A percentile compares a stretch with the other conserved stretches of the same genome.
phyloP scores from a whole-genome alignment of 2,113 vertebrate genomes.

The Athene noctua region DNA sequence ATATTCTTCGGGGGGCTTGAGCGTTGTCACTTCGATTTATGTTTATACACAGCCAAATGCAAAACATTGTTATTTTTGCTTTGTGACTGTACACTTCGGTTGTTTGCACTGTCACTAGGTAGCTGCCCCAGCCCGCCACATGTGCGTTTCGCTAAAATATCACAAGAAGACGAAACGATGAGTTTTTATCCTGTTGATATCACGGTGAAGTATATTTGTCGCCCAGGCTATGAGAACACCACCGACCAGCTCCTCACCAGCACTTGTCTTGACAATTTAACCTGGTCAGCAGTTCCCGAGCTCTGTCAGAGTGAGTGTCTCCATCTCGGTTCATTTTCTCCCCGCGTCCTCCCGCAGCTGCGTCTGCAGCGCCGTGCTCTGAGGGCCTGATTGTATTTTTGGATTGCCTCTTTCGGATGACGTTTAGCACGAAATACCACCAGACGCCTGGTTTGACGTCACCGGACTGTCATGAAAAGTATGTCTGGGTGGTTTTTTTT shows the following conservation, averaged over 20 bases:
- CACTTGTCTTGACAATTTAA: background rate
- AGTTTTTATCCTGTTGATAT: background rate
- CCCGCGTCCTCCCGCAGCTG: accelerated
- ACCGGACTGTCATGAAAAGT: accelerated
- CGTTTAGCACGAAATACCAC: background rate
- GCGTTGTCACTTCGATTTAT: accelerated
- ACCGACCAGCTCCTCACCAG: background rate
- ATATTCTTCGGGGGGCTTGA: accelerated
- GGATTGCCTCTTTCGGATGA: background rate
- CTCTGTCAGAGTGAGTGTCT: conserved; percentile 32
- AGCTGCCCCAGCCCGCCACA: background rate
- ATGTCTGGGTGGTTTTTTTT: background rate
- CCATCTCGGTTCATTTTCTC: accelerated
- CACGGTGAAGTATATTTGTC: conserved; percentile 36
- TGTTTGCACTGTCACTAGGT: background rate
- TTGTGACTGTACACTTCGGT: accelerated
- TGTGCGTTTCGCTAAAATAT: background rate
- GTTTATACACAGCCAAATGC: accelerated
- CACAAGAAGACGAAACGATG: background rate
- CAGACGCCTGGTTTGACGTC: background rate
- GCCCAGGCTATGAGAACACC: background rate
- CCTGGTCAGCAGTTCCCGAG: background rate
- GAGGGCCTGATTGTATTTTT: background rate
- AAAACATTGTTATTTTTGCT: background rate
- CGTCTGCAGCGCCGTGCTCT: accelerated